Conservation (phyloP, 2,888 invertebrate genomes). For the Tipula lateralis region DNA sequence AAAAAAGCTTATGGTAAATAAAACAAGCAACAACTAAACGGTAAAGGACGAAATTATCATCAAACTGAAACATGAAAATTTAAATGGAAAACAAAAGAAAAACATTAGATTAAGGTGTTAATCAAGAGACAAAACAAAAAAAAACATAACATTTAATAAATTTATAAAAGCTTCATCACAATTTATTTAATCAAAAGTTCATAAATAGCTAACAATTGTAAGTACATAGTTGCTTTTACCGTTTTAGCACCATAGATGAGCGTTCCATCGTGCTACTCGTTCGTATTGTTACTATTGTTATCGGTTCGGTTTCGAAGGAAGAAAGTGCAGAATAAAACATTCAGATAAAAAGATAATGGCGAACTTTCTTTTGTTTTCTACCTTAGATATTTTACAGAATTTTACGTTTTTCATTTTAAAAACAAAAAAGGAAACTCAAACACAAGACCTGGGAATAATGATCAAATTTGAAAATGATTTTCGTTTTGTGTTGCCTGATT, state of each 20-base stretch:
- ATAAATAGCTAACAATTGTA: not conserved
- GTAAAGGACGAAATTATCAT: not conserved
- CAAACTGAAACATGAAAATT: not conserved
- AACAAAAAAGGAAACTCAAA: not conserved
- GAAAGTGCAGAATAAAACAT: not conserved
- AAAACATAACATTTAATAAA: not conserved
- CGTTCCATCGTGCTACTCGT: not conserved
- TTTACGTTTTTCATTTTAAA: not conserved
- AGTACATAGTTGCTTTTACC: not conserved
- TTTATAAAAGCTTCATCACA: not conserved
- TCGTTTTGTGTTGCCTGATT: not conserved
- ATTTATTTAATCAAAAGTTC: not conserved
- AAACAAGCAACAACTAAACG: not conserved
- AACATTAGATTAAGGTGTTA: not conserved
- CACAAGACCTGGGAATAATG: not conserved
- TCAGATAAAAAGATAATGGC: not conserved
- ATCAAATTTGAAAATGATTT: not conserved
- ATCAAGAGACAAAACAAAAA: not conserved
- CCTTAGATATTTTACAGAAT: not conserved
- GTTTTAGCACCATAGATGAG: not conserved
- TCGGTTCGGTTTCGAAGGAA: not conserved
- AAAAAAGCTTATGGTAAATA: too few relatives aligned
- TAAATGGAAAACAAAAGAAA: not conserved
- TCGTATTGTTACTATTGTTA: not conserved
- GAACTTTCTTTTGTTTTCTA: not conserved